Evolutionary conservation across 2,113 vertebrate genomes (phyloP).

Genomic region (Megalops atlanticus): DNA sequence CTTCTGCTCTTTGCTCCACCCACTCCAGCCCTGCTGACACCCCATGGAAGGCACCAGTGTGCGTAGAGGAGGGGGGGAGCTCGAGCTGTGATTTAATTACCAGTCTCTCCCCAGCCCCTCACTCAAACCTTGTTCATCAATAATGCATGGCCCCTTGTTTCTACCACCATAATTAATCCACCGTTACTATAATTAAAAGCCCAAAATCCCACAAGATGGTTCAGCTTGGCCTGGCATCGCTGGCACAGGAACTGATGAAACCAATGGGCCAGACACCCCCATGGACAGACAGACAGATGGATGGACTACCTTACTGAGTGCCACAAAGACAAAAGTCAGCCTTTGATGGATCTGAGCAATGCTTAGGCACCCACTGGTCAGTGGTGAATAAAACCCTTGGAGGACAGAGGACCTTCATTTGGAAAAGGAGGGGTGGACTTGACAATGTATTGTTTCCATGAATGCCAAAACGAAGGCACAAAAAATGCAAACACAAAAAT

Average conservation of each 20-base stretch:
- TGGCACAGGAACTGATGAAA: slow-evolving; percentile 65
- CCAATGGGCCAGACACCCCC: slow-evolving; percentile 21
- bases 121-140: slow-evolving; percentile 71
- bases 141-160: slow-evolving; percentile 73
- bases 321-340: neutral
- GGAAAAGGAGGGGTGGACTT: neutral
- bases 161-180: slow-evolving; percentile 75
- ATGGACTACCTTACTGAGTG: neutral
- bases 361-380: neutral
- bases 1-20: neutral
- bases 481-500: too few species aligned
- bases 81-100: slow-evolving; percentile 72
- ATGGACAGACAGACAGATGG: neutral
- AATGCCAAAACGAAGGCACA: too few species aligned
- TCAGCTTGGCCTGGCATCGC: slow-evolving; percentile 60
- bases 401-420: neutral
- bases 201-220: slow-evolving; percentile 72
- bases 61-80: neutral
- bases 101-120: slow-evolving; percentile 67
- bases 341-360: neutral
- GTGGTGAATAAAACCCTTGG: neutral
- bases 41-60: slow-evolving; percentile 9
- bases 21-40: too few species aligned
- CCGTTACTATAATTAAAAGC: slow-evolving; percentile 78
- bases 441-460: too few species aligned